Conservation (phyloP, 2,113 vertebrate species). For the Petromus typicus region DNA sequence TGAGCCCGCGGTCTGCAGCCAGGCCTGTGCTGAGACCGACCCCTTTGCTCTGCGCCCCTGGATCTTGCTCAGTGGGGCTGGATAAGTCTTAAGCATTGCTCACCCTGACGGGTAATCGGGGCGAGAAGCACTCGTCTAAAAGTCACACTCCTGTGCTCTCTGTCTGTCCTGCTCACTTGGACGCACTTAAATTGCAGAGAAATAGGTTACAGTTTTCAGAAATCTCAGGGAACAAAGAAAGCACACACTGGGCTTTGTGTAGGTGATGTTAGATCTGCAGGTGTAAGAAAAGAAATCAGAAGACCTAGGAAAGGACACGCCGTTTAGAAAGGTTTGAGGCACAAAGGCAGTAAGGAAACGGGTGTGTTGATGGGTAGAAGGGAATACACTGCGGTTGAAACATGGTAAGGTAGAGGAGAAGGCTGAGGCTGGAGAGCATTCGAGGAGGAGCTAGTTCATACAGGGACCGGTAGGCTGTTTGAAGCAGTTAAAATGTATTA, state of each 20-base stretch:
- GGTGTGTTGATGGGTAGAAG: background rate
- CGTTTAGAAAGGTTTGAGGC: background rate
- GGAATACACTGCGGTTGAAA: background rate
- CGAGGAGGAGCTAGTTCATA: background rate
- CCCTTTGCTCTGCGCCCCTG: background rate
- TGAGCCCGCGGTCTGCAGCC: no score
- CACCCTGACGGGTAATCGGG: background rate
- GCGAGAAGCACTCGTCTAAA: background rate
- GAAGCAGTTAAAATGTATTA: background rate
- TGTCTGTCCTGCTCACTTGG: background rate
- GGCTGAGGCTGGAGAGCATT: background rate
- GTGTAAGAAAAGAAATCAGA: background rate
- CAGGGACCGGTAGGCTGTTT: background rate
- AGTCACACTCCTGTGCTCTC: background rate
- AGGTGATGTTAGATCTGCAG: background rate
- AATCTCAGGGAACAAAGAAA: background rate
- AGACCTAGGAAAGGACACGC: background rate
- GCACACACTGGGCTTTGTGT: background rate
- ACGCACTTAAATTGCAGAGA: background rate
- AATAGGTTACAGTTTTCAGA: background rate
- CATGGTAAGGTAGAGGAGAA: background rate
- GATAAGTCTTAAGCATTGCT: background rate
- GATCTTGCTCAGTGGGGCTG: background rate
- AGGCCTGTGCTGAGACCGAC: background rate
- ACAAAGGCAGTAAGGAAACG: background rate